Evolutionary conservation across 1,140 invertebrate genomes (phyloP).

Genomic region (Adoxophyes honmai): DNA sequence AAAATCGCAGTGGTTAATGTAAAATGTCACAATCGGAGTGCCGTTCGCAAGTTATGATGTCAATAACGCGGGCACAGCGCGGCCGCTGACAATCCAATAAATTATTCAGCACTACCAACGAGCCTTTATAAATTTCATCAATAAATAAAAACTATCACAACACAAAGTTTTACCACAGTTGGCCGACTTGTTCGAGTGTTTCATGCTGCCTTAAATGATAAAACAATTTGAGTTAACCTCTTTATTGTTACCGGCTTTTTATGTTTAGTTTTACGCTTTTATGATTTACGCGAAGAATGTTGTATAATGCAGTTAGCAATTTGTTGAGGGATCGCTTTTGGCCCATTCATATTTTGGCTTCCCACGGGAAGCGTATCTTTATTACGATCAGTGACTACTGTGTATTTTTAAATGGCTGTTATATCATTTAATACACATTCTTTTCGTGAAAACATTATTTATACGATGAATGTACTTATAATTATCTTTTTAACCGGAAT

Average conservation of each 20-base stretch:
- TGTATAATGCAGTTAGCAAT: constrained; percentile 2
- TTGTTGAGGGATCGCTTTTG: neutral
- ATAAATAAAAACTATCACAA: constrained; percentile 2
- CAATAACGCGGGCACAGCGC: neutral
- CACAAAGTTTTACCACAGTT: neutral
- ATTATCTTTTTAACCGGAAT: too few species aligned
- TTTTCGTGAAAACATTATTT: too few species aligned
- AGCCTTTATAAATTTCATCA: neutral
- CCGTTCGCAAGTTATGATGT: neutral
- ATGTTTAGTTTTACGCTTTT: neutral
- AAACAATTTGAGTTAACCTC: neutral
- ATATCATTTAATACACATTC: too few species aligned
- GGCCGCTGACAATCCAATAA: constrained; percentile 4
- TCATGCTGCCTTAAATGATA: neutral
- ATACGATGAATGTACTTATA: too few species aligned
- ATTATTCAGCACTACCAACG: neutral
- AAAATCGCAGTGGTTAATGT: neutral
- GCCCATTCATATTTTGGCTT: too few species aligned
- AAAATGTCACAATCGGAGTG: neutral
- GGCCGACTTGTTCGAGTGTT: neutral
- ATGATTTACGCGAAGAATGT: neutral
- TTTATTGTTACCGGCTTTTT: neutral
- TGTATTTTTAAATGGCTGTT: too few species aligned
- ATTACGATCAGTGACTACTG: neutral
- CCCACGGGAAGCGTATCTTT: neutral